These are phyloP conservation scores for Ochropleura leucogaster DNA, from an alignment of 2,888 invertebrate genomes.

Conservation along the genomic window DNA sequence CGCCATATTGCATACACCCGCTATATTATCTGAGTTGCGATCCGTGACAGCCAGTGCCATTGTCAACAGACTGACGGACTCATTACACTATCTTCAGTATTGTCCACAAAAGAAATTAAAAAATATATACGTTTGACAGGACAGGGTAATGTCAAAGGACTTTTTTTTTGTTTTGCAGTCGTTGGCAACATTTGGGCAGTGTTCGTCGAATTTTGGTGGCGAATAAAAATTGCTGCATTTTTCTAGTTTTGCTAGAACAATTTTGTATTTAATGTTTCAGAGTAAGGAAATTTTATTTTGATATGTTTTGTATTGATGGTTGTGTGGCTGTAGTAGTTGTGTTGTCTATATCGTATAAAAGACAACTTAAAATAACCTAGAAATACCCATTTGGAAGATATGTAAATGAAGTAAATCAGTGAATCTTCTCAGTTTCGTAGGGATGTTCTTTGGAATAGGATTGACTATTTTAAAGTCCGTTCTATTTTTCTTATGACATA, in stretches of 20 bases:
- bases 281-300: not conserved
- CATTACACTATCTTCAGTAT: conserved; percentile 62
- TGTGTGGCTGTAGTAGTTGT: not conserved
- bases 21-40: conserved; percentile 63
- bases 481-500: too few species aligned
- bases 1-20: conserved; percentile 62
- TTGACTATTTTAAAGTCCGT: too few species aligned
- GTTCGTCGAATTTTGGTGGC: conserved; percentile 17
- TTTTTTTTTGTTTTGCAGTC: conserved; percentile 29
- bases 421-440: not conserved
- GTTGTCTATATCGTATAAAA: not conserved
- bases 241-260: conserved; percentile 15
- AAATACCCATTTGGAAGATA: not conserved
- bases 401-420: not conserved
- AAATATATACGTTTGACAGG: conserved; percentile 53
- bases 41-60: conserved; percentile 60
- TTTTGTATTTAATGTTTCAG: not conserved
- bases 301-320: not conserved
- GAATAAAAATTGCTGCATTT: not conserved
- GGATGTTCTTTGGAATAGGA: not conserved
- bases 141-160: conserved; percentile 43
- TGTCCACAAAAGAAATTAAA: conserved; percentile 58
- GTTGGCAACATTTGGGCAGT: conserved; percentile 15
- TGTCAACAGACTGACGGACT: conserved; percentile 60
- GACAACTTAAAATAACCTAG: not conserved